phyloP scores from a whole-genome alignment of 2,113 vertebrate genomes.

The Oreochromis tanganicae region DNA sequence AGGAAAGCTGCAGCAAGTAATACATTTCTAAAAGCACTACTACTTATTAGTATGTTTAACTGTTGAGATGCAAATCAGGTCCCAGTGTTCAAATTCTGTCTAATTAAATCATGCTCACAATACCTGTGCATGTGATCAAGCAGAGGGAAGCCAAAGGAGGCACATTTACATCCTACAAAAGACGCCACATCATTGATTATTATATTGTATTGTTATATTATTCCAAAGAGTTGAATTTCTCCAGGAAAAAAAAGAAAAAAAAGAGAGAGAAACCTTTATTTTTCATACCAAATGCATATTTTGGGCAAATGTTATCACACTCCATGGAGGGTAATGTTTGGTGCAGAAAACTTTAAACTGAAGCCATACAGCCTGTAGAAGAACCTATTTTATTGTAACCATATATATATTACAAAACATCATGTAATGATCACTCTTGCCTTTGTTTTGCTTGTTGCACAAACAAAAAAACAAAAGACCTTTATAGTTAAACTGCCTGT shows the following conservation, averaged over 20 bases:
- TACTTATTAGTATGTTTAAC: neutral
- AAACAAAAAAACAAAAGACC: neutral
- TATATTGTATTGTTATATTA: neutral
- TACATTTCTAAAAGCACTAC: neutral
- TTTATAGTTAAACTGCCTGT: neutral
- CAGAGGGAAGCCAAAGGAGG: neutral
- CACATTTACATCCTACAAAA: neutral
- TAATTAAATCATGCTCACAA: neutral
- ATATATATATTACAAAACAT: neutral
- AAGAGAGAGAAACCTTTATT: neutral
- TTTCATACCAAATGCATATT: conserved; percentile 25
- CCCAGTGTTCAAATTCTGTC: neutral
- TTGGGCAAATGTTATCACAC: conserved; percentile 17
- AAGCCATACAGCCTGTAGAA: conserved; percentile 54
- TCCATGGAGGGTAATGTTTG: conserved; percentile 13
- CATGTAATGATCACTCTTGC: neutral
- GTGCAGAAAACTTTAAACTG: conserved; percentile 1
- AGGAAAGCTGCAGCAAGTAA: neutral
- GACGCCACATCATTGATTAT: neutral
- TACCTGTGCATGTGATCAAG: neutral
- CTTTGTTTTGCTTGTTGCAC: neutral
- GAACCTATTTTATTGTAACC: neutral
- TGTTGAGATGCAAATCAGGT: neutral
- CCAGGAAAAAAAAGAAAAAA: neutral
- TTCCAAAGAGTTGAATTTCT: conserved; percentile 33